phyloP scores from a whole-genome alignment of 2,888 invertebrate species.

The Erpobdella octoculata region DNA sequence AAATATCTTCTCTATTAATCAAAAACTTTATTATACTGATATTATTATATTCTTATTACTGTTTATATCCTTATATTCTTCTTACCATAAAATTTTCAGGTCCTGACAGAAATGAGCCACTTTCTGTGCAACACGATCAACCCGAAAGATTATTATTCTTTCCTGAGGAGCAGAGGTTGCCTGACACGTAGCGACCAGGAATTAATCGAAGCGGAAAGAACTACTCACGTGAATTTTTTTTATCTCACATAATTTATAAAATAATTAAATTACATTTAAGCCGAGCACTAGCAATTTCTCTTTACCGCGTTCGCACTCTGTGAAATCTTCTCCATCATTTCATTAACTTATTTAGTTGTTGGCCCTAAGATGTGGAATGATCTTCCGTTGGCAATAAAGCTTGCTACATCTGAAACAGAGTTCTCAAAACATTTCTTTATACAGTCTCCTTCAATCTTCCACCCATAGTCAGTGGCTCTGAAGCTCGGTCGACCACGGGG shows the following conservation, averaged over 20 bases:
- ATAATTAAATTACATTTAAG: not conserved
- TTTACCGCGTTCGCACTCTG: no score
- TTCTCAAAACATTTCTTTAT: no score
- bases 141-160: not conserved
- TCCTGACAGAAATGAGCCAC: conserved; percentile 9
- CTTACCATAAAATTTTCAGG: conserved; percentile 8
- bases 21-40: not conserved
- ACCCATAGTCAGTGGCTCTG: no score
- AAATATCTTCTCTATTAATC: no score
- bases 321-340: no score
- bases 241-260: not conserved
- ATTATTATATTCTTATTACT: not conserved
- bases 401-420: no score
- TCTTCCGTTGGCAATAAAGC: no score
- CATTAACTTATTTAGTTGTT: no score
- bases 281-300: not conserved
- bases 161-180: not conserved
- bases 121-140: conserved; percentile 10
- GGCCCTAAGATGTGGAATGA: no score
- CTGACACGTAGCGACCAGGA: conserved; percentile 16
- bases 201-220: not conserved
- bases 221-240: not conserved
- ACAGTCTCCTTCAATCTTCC: no score
- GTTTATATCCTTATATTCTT: not conserved
- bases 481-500: no score